Conservation (phyloP, 2,888 invertebrate genomes). For the Blastobasis adustella region DNA sequence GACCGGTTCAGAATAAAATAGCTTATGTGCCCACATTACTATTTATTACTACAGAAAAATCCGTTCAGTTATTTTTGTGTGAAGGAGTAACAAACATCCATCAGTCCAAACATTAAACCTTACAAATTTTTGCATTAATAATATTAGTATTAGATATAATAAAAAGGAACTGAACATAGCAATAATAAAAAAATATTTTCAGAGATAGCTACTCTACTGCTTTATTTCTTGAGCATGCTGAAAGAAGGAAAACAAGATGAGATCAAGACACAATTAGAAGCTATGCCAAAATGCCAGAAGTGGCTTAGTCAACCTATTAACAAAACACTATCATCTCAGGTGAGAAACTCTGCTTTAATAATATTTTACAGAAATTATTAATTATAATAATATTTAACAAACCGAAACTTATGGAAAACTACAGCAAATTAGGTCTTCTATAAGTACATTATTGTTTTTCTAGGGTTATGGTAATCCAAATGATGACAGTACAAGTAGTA, state of each 20-base stretch:
- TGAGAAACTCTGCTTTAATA: constrained; percentile 16
- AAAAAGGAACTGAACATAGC: no score
- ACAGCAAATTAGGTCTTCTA: background rate
- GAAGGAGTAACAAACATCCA: no score
- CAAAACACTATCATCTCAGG: constrained; percentile 54
- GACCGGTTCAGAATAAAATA: no score
- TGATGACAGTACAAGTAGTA: constrained; percentile 62
- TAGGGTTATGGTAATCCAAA: constrained; percentile 66
- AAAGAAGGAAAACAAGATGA: constrained; percentile 73
- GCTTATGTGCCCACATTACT: no score
- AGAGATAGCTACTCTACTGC: constrained; percentile 76
- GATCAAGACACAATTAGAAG: constrained; percentile 71
- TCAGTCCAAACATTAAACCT: no score
- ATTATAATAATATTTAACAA: background rate
- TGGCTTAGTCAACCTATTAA: constrained; percentile 72
- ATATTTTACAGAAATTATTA: background rate
- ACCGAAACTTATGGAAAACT: background rate
- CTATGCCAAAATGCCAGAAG: constrained; percentile 74
- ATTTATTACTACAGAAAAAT: no score
- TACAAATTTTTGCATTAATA: no score
- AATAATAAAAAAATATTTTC: no score
- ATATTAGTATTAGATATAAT: no score
- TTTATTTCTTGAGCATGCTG: constrained; percentile 72
- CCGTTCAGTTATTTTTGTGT: no score
- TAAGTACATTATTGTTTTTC: constrained; percentile 12